These are phyloP conservation scores for Heliocidaris erythrogramma DNA, from an alignment of 35 echinoderm and acorn worm genomes.

Conservation along the genomic window DNA sequence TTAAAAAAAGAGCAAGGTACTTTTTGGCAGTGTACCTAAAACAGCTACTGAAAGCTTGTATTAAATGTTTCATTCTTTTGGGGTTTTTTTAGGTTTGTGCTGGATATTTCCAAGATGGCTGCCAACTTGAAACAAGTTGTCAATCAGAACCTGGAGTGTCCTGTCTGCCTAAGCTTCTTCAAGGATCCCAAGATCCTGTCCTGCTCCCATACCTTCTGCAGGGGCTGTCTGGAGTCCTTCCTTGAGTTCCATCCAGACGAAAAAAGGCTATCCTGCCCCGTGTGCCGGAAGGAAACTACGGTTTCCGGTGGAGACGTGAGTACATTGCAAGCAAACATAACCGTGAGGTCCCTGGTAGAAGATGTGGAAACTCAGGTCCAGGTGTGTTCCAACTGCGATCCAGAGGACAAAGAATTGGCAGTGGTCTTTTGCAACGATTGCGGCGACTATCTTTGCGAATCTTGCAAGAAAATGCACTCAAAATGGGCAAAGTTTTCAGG, in stretches of 20 bases:
- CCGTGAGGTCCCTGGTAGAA: neutral
- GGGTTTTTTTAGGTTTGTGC: no score
- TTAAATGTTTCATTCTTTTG: no score
- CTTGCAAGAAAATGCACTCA: neutral
- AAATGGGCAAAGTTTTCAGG: constrained; percentile 17
- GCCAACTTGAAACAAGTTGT: neutral
- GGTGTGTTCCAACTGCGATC: neutral
- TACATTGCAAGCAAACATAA: neutral
- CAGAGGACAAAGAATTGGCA: neutral
- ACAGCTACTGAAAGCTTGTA: no score
- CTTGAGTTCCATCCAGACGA: neutral
- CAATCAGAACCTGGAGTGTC: constrained; percentile 12
- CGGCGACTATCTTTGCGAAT: constrained; percentile 6
- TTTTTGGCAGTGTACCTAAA: no score
- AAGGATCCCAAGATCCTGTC: neutral
- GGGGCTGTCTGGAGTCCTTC: neutral
- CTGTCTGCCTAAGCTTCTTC: constrained; percentile 7
- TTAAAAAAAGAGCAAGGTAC: no score
- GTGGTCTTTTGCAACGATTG: constrained; percentile 6
- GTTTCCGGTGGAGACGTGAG: neutral
- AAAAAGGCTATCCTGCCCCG: neutral
- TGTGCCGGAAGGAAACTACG: neutral
- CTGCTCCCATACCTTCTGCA: constrained; percentile 41
- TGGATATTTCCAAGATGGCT: no score
- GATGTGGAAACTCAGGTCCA: constrained; percentile 18